Percentiles rank a stretch among this genome's conserved stretches.
Conservation (phyloP, 2,888 invertebrate genomes). For the Amphipyra berbera region DNA sequence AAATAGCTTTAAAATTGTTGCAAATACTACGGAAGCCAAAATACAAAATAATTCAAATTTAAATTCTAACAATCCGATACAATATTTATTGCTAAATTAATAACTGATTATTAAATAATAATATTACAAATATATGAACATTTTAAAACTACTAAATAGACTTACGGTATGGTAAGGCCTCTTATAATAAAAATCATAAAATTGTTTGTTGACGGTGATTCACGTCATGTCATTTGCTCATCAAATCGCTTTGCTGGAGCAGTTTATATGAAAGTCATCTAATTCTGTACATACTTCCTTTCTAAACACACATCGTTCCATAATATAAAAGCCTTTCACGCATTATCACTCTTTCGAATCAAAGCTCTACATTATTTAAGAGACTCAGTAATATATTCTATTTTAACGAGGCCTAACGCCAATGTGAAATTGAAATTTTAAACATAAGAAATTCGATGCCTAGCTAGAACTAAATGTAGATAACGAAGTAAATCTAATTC, state of each 20-base stretch:
- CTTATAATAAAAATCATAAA: constrained; percentile 51
- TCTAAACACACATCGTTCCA: constrained; percentile 20
- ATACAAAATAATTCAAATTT: constrained; percentile 63
- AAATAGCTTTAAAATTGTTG: constrained; percentile 43
- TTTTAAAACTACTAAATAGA: constrained; percentile 64
- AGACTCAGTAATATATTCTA: constrained; percentile 53
- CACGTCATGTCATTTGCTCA: constrained; percentile 15
- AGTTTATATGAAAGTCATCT: constrained; percentile 29
- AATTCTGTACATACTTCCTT: constrained; percentile 46
- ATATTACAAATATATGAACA: constrained; percentile 72
- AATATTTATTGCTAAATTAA: constrained; percentile 69
- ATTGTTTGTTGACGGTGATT: constrained; percentile 18
- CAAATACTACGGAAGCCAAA: constrained; percentile 73
- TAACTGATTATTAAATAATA: constrained; percentile 77
- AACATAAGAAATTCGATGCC: not conserved
- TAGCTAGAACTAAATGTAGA: constrained; percentile 5
- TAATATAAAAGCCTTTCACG: constrained; percentile 27
- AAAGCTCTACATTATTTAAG: constrained; percentile 29
- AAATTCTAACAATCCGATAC: constrained; percentile 69
- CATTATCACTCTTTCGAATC: constrained; percentile 25
- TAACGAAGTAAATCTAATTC: not conserved
- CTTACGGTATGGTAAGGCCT: constrained; percentile 80
- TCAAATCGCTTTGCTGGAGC: constrained; percentile 19
- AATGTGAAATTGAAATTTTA: constrained; percentile 14
- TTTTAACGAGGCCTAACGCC: constrained; percentile 29